phyloP scores from a whole-genome alignment of 2,888 invertebrate genomes.

The Dryobotodes eremita region DNA sequence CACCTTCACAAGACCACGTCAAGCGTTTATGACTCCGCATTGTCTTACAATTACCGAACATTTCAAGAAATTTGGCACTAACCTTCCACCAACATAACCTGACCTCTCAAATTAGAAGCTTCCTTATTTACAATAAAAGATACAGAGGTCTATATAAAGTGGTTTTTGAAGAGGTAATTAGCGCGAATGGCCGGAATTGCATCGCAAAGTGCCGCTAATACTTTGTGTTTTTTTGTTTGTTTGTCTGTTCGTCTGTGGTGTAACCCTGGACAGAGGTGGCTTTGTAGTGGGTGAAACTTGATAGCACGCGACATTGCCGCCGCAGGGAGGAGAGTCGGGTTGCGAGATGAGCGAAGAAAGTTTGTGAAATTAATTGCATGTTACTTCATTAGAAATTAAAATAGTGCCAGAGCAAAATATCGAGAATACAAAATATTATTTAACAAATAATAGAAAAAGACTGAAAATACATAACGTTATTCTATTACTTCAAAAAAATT shows the following conservation, averaged over 20 bases:
- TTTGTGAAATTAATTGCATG: background rate
- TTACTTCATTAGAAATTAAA: too few species aligned
- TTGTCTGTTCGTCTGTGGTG: conserved; percentile 68
- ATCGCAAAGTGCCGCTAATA: conserved; percentile 87
- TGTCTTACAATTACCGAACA: conserved; percentile 87
- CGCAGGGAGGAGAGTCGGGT: conserved; percentile 73
- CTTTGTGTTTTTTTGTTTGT: conserved; percentile 82
- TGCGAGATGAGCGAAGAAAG: conserved; percentile 28
- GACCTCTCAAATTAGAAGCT: conserved; percentile 62
- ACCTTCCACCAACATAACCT: conserved; percentile 68
- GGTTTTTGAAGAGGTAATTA: conserved; percentile 79
- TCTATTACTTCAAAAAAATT: background rate
- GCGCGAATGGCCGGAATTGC: conserved; percentile 83
- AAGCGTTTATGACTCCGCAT: conserved; percentile 86
- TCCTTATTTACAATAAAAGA: conserved; percentile 52
- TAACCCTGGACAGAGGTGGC: conserved; percentile 76
- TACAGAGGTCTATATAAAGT: conserved; percentile 50
- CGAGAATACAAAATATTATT: too few species aligned
- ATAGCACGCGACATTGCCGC: conserved; percentile 87
- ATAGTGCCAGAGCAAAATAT: too few species aligned
- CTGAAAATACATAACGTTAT: background rate
- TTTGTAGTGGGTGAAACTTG: conserved; percentile 84
- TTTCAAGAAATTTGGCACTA: conserved; percentile 88
- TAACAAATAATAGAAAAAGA: background rate
- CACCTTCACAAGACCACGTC: conserved; percentile 81